phyloP scores from a whole-genome alignment of 1,140 invertebrate species.

The Eumaeus atala region DNA sequence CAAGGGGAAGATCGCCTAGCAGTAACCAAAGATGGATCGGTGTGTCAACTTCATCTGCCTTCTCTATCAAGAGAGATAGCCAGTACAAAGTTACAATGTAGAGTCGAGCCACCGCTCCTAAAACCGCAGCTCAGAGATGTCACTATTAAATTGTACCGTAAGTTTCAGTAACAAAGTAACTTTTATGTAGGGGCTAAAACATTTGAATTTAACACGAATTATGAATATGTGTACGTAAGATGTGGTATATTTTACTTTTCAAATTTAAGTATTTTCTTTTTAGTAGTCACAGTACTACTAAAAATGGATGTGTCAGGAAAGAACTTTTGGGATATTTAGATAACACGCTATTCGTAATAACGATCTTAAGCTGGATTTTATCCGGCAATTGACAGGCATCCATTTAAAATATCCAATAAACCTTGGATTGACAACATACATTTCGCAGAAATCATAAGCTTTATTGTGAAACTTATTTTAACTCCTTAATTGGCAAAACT shows the following conservation, averaged over 20 bases:
- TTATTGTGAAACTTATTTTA: neutral
- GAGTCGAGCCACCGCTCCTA: conserved; percentile 53
- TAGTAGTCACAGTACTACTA: too few relatives aligned
- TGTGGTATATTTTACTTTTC: too few relatives aligned
- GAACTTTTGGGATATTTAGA: too few relatives aligned
- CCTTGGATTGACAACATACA: neutral
- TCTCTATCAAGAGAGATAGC: conserved; percentile 51
- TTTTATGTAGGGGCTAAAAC: too few relatives aligned
- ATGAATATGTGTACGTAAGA: too few relatives aligned
- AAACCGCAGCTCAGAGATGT: conserved; percentile 45
- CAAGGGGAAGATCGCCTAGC: conserved; percentile 48
- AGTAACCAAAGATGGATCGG: conserved; percentile 46
- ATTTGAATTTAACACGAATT: too few relatives aligned
- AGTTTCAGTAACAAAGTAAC: conserved; percentile 25
- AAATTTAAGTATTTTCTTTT: too few relatives aligned
- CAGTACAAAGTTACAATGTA: conserved; percentile 48
- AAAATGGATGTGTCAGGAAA: too few relatives aligned
- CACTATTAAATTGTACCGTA: conserved; percentile 56
- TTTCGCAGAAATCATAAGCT: conserved; percentile 1
- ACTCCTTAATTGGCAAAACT: conserved; percentile 1
- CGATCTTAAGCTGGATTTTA: too few relatives aligned
- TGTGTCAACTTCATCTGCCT: conserved; percentile 51
- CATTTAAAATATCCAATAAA: too few relatives aligned
- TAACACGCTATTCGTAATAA: too few relatives aligned
- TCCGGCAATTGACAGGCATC: too few relatives aligned